Evolutionary conservation across 2,113 vertebrate species (phyloP), one percentile per base, ranked within the genome.

Genomic region (Odontophorus gujanensis): DNA sequence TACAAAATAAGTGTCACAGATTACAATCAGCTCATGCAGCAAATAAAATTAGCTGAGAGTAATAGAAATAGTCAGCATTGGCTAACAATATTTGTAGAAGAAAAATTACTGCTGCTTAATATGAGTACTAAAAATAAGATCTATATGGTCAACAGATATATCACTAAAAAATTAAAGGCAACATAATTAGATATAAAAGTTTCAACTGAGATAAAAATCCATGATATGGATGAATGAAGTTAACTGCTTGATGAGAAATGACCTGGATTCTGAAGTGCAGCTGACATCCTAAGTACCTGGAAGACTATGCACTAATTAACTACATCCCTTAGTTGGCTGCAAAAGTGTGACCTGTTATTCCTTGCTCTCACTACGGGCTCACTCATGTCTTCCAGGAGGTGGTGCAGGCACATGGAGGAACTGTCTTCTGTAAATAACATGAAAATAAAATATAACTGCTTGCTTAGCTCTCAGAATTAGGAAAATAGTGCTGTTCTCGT

Each of bases 201-300:
- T 25, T 84, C 78, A 57, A 16, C n/a, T 85, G 58, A 84, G 65
- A 89, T 89, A 80, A 91, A 95, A 96, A 80, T 20, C 59, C 79
- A 50, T 62, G 25, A 86, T 87, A 45, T 94, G 43, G 69, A 67
- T 59, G 69, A 78, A 83, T 81, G 32, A 43, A 71, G 65, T 58
- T 81, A 96, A 85, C 55, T 62, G 43, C 30, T 78, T 59, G 18
- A 83, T 86, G 55, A 68, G 58, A 94, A 42, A 67, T 79, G 53
- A 21, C 68, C 71, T 94, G 26, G 28, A 32, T 90, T 68, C 84
- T 63, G 53, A 79, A 94, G 7, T 57, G 42, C 53, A 87, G n/a
- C 26, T 67, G 57, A 30, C 45, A 40, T 59, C n/a, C 65, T n/a
- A n/a, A 84, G 9, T 22, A 28, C 65, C 38, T 57, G 26, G 22